phyloP scores from a whole-genome alignment of 2,888 invertebrate species.

The Drosophila siamana region DNA sequence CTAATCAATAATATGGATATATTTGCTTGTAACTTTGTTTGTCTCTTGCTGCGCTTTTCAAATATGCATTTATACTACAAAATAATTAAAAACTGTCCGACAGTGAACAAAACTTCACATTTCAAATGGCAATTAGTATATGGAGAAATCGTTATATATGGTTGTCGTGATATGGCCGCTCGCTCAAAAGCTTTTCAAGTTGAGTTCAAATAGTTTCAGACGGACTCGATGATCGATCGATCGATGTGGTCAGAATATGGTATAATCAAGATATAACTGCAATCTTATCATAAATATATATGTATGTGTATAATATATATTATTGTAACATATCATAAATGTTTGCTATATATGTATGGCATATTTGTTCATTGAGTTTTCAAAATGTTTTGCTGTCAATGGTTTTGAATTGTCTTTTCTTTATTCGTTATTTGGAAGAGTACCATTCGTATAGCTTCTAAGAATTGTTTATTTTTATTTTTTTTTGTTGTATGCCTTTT shows the following conservation, averaged over 20 bases:
- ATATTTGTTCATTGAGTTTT: constrained; percentile 20
- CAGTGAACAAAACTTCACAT: constrained; percentile 6
- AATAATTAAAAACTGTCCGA: constrained; percentile 9
- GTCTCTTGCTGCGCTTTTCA: constrained; percentile 1
- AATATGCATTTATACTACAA: background rate
- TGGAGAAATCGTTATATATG: background rate
- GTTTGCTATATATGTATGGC: constrained; percentile 14
- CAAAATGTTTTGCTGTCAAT: background rate
- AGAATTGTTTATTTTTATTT: background rate
- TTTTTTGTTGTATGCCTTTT: too few relatives aligned
- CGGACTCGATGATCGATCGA: constrained; percentile 1
- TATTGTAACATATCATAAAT: constrained; percentile 2
- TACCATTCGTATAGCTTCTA: constrained; percentile 10
- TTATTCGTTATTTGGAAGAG: constrained; percentile 14
- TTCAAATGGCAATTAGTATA: constrained; percentile 2
- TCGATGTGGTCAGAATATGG: constrained; percentile 6
- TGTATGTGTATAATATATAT: too few relatives aligned
- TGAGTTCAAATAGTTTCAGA: constrained; percentile 6
- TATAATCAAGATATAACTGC: background rate
- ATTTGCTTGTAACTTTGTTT: constrained; percentile 1
- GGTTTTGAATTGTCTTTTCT: constrained; percentile 12
- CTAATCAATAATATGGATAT: background rate
- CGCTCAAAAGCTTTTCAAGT: background rate
- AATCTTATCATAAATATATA: constrained; percentile 2
- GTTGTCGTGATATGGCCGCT: constrained; percentile 14